Conservation (phyloP, 2,888 invertebrate genomes). For the Cyclophora albipunctata region DNA sequence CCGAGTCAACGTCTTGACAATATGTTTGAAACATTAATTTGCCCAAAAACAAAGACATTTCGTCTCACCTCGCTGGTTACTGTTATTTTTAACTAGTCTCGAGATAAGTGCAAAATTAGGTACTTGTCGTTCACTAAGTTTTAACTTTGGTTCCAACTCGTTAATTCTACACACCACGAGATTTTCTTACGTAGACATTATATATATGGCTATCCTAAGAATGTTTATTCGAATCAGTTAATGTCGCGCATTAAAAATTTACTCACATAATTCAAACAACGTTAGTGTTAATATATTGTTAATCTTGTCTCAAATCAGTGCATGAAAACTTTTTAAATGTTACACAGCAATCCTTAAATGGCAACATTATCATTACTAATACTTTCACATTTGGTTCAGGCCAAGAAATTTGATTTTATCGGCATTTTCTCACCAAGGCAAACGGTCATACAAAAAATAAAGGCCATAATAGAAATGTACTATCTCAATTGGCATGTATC, state of each 20-base stretch:
- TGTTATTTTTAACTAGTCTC: constrained; percentile 27
- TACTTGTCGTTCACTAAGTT: constrained; percentile 4
- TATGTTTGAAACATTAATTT: constrained; percentile 25
- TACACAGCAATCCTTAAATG: constrained; percentile 32
- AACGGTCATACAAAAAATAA: constrained; percentile 22
- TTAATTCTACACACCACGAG: not conserved
- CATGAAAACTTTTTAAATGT: constrained; percentile 7
- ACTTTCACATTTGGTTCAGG: constrained; percentile 29
- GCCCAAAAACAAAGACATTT: constrained; percentile 34
- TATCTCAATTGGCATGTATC: constrained; percentile 35
- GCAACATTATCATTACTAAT: constrained; percentile 25
- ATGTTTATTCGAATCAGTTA: no score
- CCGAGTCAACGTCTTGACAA: not conserved
- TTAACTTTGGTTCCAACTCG: constrained; percentile 8
- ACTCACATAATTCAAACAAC: no score
- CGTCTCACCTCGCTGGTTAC: constrained; percentile 37
- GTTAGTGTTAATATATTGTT: no score
- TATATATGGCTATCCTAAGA: no score
- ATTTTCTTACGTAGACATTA: no score
- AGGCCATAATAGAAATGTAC: constrained; percentile 30
- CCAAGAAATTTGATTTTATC: constrained; percentile 25
- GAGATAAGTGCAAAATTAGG: constrained; percentile 46
- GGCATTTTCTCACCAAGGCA: constrained; percentile 25
- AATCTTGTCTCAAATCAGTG: constrained; percentile 16
- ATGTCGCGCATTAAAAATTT: no score